Conservation (phyloP, 2,888 invertebrate genomes). For the Gastracanthus pulcherrimus region DNA sequence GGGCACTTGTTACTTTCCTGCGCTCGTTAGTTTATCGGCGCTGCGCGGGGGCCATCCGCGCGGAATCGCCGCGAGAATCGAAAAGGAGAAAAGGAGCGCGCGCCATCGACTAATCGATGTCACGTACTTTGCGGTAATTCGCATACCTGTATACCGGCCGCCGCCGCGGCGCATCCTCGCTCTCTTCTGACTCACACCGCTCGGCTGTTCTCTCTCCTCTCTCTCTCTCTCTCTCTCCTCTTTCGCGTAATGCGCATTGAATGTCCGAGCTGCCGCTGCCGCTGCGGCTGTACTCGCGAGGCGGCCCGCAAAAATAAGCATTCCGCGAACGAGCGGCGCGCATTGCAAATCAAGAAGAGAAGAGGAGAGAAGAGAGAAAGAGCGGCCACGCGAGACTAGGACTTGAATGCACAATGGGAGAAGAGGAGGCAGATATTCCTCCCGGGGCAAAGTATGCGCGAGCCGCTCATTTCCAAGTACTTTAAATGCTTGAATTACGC, state of each 20-base stretch:
- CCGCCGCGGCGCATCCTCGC: slow-evolving; percentile 20
- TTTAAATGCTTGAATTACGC: slow-evolving; percentile 57
- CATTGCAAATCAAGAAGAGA: slow-evolving; percentile 42
- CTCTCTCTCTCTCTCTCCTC: not conserved
- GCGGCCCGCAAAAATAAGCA: slow-evolving; percentile 49
- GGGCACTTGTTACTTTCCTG: slow-evolving; percentile 38
- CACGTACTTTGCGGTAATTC: slow-evolving; percentile 63
- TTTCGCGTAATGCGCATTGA: slow-evolving; percentile 49
- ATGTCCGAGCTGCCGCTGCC: slow-evolving; percentile 29
- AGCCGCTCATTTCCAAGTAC: slow-evolving; percentile 51
- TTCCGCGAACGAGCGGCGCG: slow-evolving; percentile 43
- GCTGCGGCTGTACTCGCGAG: too few relatives aligned
- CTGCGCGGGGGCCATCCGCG: not conserved
- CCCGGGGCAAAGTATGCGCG: slow-evolving; percentile 18
- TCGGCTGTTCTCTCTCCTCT: not conserved
- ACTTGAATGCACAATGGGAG: slow-evolving; percentile 52
- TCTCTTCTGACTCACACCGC: slow-evolving; percentile 27
- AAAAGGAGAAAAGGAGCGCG: not conserved
- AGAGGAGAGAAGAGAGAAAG: slow-evolving; percentile 17
- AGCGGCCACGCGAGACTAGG: slow-evolving; percentile 41
- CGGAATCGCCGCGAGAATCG: not conserved
- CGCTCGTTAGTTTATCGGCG: slow-evolving; percentile 22
- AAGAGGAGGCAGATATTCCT: slow-evolving; percentile 33
- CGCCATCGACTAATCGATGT: slow-evolving; percentile 62
- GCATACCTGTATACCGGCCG: slow-evolving; percentile 57